A percentile compares a stretch with the other conserved stretches of the same genome.
Conservation (phyloP, 2,888 invertebrate genomes). For the Synergus gifuensis region DNA sequence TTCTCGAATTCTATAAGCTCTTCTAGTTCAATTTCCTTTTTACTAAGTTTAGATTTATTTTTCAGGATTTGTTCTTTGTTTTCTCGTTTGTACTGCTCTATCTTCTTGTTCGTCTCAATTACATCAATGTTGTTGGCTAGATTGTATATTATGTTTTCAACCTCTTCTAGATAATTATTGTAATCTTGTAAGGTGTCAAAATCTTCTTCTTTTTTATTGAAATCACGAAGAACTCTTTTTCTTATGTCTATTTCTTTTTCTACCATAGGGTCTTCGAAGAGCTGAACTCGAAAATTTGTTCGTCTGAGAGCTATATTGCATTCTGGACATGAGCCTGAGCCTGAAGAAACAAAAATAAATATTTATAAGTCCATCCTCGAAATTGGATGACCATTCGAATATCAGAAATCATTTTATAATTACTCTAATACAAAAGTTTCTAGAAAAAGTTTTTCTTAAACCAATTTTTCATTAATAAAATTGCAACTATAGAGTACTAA, state of each 20-base stretch:
- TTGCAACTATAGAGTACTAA: neutral
- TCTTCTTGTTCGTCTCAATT: conserved; percentile 91
- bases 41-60: conserved; percentile 86
- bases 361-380: conserved; percentile 38
- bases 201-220: conserved; percentile 97
- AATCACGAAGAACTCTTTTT: conserved; percentile 91
- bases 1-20: conserved; percentile 90
- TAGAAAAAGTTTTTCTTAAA: neutral
- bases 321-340: conserved; percentile 96
- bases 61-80: conserved; percentile 91
- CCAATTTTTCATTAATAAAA: neutral
- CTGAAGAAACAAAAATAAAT: conserved; percentile 76
- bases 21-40: conserved; percentile 93
- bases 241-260: conserved; percentile 99
- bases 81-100: conserved; percentile 94
- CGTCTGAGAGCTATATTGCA: conserved; percentile 93
- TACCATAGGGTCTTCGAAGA: conserved; percentile 97
- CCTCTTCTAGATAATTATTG: conserved; percentile 97
- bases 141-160: conserved; percentile 95
- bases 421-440: neutral
- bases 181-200: conserved; percentile 90
- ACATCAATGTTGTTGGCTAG: conserved; percentile 93
- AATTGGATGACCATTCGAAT: no score
- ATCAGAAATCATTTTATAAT: no score
- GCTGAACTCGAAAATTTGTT: conserved; percentile 94